Evolutionary conservation across 2,113 vertebrate species (phyloP).

Genomic region (Heterochromis multidens): DNA sequence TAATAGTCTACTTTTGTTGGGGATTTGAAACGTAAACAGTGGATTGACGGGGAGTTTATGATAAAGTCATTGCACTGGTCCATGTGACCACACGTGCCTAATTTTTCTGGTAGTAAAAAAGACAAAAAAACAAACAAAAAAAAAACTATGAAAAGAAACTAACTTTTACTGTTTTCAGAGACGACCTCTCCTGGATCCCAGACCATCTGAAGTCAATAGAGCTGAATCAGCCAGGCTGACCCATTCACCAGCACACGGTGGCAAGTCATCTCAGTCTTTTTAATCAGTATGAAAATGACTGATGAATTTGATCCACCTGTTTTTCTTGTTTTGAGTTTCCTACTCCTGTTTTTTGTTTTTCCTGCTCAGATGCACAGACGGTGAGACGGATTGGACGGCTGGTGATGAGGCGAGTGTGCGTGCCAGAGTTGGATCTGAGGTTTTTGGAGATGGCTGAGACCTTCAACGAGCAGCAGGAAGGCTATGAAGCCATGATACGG

Average conservation of each 20-base stretch:
- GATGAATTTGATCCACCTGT: not conserved
- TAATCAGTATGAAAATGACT: not conserved
- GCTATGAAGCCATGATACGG: slow-evolving; percentile 60
- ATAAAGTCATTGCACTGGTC: not conserved
- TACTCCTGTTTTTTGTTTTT: not conserved
- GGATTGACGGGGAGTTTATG: not conserved
- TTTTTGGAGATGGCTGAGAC: slow-evolving; percentile 59
- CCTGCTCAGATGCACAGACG: not conserved
- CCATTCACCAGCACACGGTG: not conserved
- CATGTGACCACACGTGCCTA: not conserved
- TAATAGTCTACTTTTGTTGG: not conserved
- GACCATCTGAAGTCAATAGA: not conserved
- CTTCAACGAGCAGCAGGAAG: slow-evolving; percentile 72
- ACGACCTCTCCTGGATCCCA: slow-evolving; percentile 56
- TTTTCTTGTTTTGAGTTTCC: not conserved
- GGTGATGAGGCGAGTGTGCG: slow-evolving; percentile 54
- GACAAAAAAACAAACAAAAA: not conserved
- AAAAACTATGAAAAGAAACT: not conserved
- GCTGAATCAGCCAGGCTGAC: slow-evolving; percentile 57
- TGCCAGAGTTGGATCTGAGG: slow-evolving; percentile 52
- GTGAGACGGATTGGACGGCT: slow-evolving; percentile 36
- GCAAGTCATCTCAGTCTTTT: slow-evolving; percentile 5
- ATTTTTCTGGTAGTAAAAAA: not conserved
- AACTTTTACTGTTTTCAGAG: slow-evolving; percentile 61
- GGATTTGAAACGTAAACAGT: not conserved